Conservation (phyloP, 1,140 invertebrate genomes). For the Drosophila hydei region DNA sequence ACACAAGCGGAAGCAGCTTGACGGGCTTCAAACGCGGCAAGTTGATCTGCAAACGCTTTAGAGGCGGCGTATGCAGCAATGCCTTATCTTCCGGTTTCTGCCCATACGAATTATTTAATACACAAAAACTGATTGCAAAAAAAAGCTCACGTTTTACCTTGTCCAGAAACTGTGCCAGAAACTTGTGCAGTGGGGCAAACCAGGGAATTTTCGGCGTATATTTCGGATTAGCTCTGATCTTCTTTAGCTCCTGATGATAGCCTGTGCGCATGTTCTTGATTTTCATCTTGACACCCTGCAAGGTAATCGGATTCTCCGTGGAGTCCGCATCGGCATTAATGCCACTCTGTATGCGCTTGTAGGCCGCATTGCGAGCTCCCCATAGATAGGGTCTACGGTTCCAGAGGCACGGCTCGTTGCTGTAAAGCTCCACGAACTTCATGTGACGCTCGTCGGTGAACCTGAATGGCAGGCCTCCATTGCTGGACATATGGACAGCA, state of each 20-base stretch:
- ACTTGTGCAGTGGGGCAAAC: slow-evolving; percentile 57
- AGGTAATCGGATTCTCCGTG: slow-evolving; percentile 29
- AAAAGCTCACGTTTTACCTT: slow-evolving; percentile 35
- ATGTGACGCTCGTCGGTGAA: slow-evolving; percentile 62
- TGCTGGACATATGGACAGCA: neutral
- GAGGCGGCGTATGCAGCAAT: neutral
- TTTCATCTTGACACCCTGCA: slow-evolving; percentile 58
- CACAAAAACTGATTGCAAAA: neutral
- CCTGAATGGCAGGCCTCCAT: slow-evolving; percentile 40
- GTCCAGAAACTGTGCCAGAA: slow-evolving; percentile 47
- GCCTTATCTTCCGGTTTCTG: slow-evolving; percentile 1
- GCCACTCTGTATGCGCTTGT: slow-evolving; percentile 58
- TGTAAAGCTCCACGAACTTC: slow-evolving; percentile 59
- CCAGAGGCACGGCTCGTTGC: slow-evolving; percentile 64
- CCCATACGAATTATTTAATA: neutral
- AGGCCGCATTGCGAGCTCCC: slow-evolving; percentile 49
- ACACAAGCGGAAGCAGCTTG: slow-evolving; percentile 13
- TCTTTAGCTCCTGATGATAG: slow-evolving; percentile 64
- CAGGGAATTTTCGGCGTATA: slow-evolving; percentile 56
- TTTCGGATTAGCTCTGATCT: slow-evolving; percentile 44
- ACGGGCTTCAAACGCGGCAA: slow-evolving; percentile 48
- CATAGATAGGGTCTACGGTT: slow-evolving; percentile 46
- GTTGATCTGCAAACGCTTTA: slow-evolving; percentile 56
- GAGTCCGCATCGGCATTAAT: slow-evolving; percentile 39
- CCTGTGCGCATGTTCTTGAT: slow-evolving; percentile 61